Evolutionary conservation across 2,888 invertebrate genomes (phyloP), one percentile per base, ranked within the genome.

Genomic region (Frankliniella fusca): DNA sequence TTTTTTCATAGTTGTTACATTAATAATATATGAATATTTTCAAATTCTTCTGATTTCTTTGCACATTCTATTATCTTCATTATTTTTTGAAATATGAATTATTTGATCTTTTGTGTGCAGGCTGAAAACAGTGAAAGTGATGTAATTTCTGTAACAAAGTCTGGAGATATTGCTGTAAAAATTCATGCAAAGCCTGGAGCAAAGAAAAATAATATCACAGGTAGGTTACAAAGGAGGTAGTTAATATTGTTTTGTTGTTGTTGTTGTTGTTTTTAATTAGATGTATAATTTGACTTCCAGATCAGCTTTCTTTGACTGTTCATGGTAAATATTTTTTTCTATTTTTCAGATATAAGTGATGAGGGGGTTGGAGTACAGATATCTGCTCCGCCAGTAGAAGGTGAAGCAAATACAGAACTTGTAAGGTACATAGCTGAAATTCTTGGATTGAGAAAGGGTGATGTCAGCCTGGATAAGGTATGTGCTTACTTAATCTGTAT

Each of bases 341-440:
- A 38, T 81, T n/a, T 82, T 83, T 50, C 85, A 89, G 91, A 90
- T 85, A 90, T 93, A 81, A 88, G 89, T 3, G 87, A 88, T 1
- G 94, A 94, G 86, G 92, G 91, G 12, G 90, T 95, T 48, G 92
- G 93, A n/a, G 90, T 95, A 20, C 93, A 94, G 87, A 94, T 95
- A 84, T 92, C 92, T 83, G 94, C 95, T 1, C 94, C 94, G n/a
- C 94, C 95, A 0, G 91, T 92, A 8, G 95, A 95, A 86, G 94
- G 95, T 5, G 94, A 94, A 88, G 95, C 95, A 18, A 95, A 95
- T 86, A 90, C 92, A 65, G 95, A 94, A 86, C 89, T 95, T 12
- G 89, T 95, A 0, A 93, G 93, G 87, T 95, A 91, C 86, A 87
- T 95, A 81, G 90, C 94, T 0, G 90, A 91, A 84, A 88, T 94